Evolutionary conservation across 2,888 invertebrate species (phyloP).

Genomic region (Ditula angustiorana): DNA sequence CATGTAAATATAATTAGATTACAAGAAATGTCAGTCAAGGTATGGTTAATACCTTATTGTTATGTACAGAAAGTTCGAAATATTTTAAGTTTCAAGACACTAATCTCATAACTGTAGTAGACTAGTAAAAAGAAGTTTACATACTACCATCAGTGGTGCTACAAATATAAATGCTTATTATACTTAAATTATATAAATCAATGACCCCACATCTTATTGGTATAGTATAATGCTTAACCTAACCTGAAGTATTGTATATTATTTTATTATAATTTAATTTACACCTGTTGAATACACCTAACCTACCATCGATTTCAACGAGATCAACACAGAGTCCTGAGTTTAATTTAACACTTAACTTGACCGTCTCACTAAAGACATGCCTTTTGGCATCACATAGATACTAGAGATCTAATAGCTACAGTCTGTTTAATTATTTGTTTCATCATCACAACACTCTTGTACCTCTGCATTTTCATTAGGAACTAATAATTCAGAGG

Average conservation of each 20-base stretch:
- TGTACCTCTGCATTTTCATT: conserved; percentile 77
- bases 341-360: conserved; percentile 11
- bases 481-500: conserved; percentile 78
- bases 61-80: conserved; percentile 10
- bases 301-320: conserved; percentile 33
- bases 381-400: conserved; percentile 25
- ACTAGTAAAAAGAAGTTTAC: background rate
- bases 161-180: background rate
- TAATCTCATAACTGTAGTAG: background rate
- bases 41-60: conserved; percentile 12
- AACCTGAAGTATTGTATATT: conserved; percentile 4
- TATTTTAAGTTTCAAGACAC: conserved; percentile 15
- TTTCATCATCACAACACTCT: conserved; percentile 76
- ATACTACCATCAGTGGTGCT: background rate
- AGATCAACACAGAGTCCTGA: conserved; percentile 28
- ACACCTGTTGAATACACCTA: conserved; percentile 21
- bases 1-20: conserved; percentile 11
- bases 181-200: background rate
- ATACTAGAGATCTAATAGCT: conserved; percentile 31
- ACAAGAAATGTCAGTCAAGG: conserved; percentile 34
- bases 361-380: conserved; percentile 5
- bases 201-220: conserved; percentile 5
- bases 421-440: conserved; percentile 44
- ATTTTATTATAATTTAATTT: conserved; percentile 3
- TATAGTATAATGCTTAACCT: conserved; percentile 8